Base-by-base conservation (phyloP, 2,888 invertebrate genomes). In the Agrochola lychnidis region DNA sequence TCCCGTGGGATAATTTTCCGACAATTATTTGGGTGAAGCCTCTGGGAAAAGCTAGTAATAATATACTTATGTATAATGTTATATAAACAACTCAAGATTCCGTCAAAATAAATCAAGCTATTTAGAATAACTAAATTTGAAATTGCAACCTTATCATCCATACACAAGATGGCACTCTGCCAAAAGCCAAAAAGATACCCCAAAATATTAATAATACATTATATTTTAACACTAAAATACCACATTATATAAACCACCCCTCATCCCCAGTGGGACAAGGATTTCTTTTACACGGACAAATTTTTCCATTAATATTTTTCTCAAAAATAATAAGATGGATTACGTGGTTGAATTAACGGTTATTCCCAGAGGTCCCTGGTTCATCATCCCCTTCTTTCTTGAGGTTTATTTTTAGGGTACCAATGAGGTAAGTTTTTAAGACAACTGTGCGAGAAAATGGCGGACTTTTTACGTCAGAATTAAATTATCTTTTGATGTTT, bases 241-340 rank as follows among this genome's bases (percentile, higher is more conserved):
- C 69, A 85, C 68, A 76, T 78, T 57, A 89, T 83, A 85, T 89
- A 88, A 87, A 72, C 89, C 90, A 90, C 78, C 76, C 81, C 78
- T 25, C 10, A 77, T 88, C 85, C 94, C 95, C 92, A 85, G 57
- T 88, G 94, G 93, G 90, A 71, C 69, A n/a, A 51, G 86, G 92
- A 92, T 94, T 95, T 94, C 94, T 95, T 95, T 93, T 90, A 83
- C 84, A 76, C 91, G 85, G 90, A 91, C 93, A 93, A 93, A 94
- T 93, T 93, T 94, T 95, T 94, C 95, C 96, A 96, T 96, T 96
- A 95, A 93, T 91, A 90, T 87, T 93, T 93, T 92, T 82, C n/a
- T 88, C 85, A 83, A 91, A 94, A 94, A 93, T 90, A 92, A 93
- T 96, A 96, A 96, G 96, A 96, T 96, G 96, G 96, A 96, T 96